These are phyloP conservation scores for Branchellion lobata DNA, from an alignment of 2,888 invertebrate species.

Conservation along the genomic window DNA sequence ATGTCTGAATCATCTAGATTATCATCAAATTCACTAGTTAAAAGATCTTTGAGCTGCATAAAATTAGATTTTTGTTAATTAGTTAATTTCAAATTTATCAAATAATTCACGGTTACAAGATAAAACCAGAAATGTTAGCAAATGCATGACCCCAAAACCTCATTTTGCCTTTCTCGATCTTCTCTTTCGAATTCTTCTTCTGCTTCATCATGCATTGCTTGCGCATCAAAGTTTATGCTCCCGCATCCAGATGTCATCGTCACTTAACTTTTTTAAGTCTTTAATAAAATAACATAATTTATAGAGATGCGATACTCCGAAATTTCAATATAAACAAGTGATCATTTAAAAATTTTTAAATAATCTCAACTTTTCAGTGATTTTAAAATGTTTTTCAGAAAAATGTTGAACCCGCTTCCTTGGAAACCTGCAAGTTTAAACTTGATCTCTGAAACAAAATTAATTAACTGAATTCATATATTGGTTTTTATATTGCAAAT, in stretches of 20 bases:
- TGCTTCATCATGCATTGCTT: constrained; percentile 8
- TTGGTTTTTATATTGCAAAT: no score
- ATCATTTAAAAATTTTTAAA: no score
- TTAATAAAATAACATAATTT: background rate
- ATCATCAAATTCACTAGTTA: constrained; percentile 5
- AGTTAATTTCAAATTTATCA: no score
- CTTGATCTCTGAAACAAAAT: background rate
- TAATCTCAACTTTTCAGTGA: no score
- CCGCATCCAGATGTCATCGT: background rate
- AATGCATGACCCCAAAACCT: background rate
- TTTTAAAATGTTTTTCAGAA: background rate
- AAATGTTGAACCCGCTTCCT: background rate
- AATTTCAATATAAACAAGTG: no score
- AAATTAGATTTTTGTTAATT: no score
- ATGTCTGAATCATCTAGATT: background rate
- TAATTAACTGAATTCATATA: no score
- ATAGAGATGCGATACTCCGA: no score
- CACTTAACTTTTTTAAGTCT: background rate
- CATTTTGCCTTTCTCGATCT: constrained; percentile 5
- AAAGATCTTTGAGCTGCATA: constrained; percentile 4
- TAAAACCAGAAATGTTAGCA: background rate
- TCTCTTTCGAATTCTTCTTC: constrained; percentile 18
- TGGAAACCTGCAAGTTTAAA: background rate
- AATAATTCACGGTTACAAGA: no score
- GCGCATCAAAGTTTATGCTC: constrained; percentile 2